Percentiles rank a stretch among this genome's conserved stretches.
Conservation (phyloP, 2,888 invertebrate genomes). For the Synergus laeviventris region DNA sequence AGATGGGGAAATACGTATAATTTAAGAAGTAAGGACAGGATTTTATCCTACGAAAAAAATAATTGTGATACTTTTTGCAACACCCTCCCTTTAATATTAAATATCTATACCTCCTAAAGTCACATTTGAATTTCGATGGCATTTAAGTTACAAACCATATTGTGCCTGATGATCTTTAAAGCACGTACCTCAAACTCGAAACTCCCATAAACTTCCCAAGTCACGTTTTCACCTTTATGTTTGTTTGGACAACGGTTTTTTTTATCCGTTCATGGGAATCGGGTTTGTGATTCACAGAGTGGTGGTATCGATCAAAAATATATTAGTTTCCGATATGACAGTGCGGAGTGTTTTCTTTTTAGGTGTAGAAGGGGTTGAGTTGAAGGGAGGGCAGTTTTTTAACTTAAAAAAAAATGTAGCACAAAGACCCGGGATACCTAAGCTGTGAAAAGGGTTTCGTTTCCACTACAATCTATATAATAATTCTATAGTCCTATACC, state of each 20-base stretch:
- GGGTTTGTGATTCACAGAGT: conserved; percentile 62
- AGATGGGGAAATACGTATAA: neutral
- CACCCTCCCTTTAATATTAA: too few species aligned
- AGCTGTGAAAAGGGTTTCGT: conserved; percentile 66
- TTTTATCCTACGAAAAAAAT: neutral
- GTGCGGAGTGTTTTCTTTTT: conserved; percentile 73
- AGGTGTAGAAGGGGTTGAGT: conserved; percentile 59
- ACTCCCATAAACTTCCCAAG: conserved; percentile 56
- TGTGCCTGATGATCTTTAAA: conserved; percentile 6
- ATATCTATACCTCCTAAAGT: neutral
- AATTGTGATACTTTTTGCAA: neutral
- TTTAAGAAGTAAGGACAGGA: neutral
- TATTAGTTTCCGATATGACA: conserved; percentile 76
- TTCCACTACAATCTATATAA: conserved; percentile 32
- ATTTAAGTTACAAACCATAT: conserved; percentile 4
- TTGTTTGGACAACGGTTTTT: conserved; percentile 75
- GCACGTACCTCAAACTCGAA: conserved; percentile 44
- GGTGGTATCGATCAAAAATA: conserved; percentile 75
- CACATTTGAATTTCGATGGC: neutral
- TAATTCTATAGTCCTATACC: conserved; percentile 60
- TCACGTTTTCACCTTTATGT: conserved; percentile 71
- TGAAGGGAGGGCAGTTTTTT: conserved; percentile 54
- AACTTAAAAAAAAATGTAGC: conserved; percentile 53
- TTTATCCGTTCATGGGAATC: conserved; percentile 71
- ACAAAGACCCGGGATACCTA: conserved; percentile 70